Evolutionary conservation across 1,140 invertebrate species (phyloP), one percentile per base, ranked within the genome.

Genomic region (Oreohelix idahoensis): DNA sequence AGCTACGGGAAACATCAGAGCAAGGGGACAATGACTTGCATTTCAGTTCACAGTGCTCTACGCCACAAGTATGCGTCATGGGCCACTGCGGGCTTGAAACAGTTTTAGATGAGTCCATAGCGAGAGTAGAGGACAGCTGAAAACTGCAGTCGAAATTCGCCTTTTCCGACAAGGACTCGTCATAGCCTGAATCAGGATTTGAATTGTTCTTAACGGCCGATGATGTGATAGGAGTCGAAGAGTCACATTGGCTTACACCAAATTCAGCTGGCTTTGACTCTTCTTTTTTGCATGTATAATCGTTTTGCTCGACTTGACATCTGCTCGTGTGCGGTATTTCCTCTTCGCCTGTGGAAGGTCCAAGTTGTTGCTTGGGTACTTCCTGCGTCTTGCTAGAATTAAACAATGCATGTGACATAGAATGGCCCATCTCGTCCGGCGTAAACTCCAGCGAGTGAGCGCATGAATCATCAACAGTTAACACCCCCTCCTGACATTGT

Each of bases 121-220:
- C 8, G 63, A 5, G 20, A 23, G n/a, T 11, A 32, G 17, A 17
- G 5, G 63, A 66, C n/a, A 17, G n/a, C 29, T 66, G 63, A 8
- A 66, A 10, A 66, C 29, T 51, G 26, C 29, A 29, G 32, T 49
- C 20, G 20, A 51, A 4, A 35, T 76, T 1, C 0, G 51, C 32
- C 26, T 39, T 79, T 23, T 79, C 77, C 36, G 77, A 79, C 17
- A 79, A 8, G 4, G 53, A 66, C 53, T 79, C 77, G 42, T 79
- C 77, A 39, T 79, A 79, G 20, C 77, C 77, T 11, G 77, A 79
- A 35, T 79, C 77, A 15, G 58, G 77, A 53, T 79, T 79, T 1
- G 77, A 79, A 29, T 17, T 79, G 2, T 45, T 26, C 32, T 32
- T 39, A 5, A 35, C 45, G 2, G 45, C 42, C 58, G 23, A 53